Percentiles rank a stretch among this genome's conserved stretches.
These are phyloP conservation scores for Oreamnos americanus DNA, from an alignment of 2,113 vertebrate genomes.

Conservation along the genomic window DNA sequence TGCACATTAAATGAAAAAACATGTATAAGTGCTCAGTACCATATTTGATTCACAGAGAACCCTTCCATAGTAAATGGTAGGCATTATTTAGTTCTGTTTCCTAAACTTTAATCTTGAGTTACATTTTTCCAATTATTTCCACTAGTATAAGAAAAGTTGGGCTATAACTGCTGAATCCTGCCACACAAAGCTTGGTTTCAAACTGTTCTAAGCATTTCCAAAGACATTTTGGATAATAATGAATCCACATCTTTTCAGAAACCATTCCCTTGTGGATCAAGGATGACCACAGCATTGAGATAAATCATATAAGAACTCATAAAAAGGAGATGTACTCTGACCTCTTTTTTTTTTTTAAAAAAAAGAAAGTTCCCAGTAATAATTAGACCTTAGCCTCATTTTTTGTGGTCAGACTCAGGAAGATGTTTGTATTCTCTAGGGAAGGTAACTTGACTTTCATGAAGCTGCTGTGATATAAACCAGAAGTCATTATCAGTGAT, in stretches of 20 bases:
- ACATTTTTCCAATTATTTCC: conserved; percentile 45
- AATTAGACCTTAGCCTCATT: neutral
- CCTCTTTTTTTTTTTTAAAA: neutral
- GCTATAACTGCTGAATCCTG: neutral
- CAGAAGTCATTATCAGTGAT: neutral
- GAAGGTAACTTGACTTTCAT: neutral
- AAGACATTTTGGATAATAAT: conserved; percentile 1
- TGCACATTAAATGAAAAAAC: conserved; percentile 1
- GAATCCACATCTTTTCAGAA: neutral
- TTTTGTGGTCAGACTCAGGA: neutral
- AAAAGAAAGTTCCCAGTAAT: neutral
- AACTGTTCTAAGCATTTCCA: neutral
- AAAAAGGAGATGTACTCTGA: neutral
- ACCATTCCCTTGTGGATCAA: neutral
- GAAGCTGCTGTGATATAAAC: neutral
- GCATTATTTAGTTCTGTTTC: conserved; percentile 31
- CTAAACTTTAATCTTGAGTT: conserved; percentile 9
- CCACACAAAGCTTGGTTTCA: neutral
- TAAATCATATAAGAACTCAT: neutral
- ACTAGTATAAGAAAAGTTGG: neutral
- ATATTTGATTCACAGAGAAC: neutral
- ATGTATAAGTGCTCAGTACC: neutral
- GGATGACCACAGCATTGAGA: neutral
- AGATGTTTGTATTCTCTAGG: neutral
- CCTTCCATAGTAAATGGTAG: neutral